These are phyloP conservation scores for Megalops cyprinoides DNA, from an alignment of 2,797 vertebrate genomes.

Conservation along the genomic window DNA sequence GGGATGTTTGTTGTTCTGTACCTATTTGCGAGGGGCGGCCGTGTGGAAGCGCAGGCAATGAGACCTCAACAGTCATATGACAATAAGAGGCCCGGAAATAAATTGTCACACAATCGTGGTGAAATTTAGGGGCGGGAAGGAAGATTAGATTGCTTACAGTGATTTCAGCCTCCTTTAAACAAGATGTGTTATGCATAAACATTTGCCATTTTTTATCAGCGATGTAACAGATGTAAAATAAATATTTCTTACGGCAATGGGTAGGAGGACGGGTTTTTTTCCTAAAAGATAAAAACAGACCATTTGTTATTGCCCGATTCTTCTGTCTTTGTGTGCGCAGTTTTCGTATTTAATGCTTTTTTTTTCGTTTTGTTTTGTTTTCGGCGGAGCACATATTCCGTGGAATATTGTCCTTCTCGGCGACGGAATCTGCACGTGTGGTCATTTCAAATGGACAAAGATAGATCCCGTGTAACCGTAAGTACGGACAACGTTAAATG, in stretches of 20 bases:
- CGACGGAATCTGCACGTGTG: slow-evolving; percentile 23
- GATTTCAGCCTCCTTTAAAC: background rate
- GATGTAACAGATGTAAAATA: background rate
- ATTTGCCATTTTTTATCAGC: slow-evolving; percentile 1
- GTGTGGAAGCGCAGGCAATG: background rate
- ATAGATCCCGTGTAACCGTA: slow-evolving; percentile 69
- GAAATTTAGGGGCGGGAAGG: slow-evolving; percentile 23
- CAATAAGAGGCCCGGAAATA: slow-evolving; percentile 62
- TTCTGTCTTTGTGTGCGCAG: background rate
- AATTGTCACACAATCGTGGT: slow-evolving; percentile 36
- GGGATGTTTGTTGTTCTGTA: background rate
- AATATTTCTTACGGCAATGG: background rate
- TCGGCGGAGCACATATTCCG: background rate
- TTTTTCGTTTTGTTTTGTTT: background rate
- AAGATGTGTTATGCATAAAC: background rate
- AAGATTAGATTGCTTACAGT: slow-evolving; percentile 4
- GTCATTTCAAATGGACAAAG: slow-evolving; percentile 73
- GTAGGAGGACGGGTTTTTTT: slow-evolving; percentile 2
- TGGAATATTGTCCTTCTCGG: background rate
- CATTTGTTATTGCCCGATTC: background rate
- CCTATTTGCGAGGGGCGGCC: background rate
- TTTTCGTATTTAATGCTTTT: slow-evolving; percentile 7
- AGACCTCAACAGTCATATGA: slow-evolving; percentile 55
- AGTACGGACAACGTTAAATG: slow-evolving; percentile 48
- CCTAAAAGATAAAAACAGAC: slow-evolving; percentile 27